Conservation (phyloP, 2,888 invertebrate species). For the Tachina fera region DNA sequence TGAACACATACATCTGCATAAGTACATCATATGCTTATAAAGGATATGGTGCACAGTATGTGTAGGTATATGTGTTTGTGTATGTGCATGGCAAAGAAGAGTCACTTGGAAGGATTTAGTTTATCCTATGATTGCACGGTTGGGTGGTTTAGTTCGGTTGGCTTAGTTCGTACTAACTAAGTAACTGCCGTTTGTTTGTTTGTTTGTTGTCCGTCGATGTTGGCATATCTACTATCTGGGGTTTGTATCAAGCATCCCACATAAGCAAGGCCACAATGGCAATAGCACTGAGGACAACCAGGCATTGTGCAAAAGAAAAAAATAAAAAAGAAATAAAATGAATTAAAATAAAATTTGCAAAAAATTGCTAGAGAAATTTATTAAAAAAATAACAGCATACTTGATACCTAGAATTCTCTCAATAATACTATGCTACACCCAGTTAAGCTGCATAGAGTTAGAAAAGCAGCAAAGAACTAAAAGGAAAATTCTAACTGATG, state of each 20-base stretch:
- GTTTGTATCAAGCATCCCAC: slow-evolving; percentile 73
- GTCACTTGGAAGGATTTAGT: slow-evolving; percentile 72
- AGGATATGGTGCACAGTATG: slow-evolving; percentile 31
- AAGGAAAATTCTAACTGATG: slow-evolving; percentile 38
- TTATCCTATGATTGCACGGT: slow-evolving; percentile 72
- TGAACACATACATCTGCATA: slow-evolving; percentile 10
- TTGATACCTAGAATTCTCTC: slow-evolving; percentile 60
- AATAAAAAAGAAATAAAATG: slow-evolving; percentile 5
- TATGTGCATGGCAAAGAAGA: slow-evolving; percentile 44
- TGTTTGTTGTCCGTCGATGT: slow-evolving; percentile 67
- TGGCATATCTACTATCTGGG: slow-evolving; percentile 68
- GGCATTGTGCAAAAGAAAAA: slow-evolving; percentile 53
- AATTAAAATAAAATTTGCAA: slow-evolving; percentile 14
- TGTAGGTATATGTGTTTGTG: background rate
- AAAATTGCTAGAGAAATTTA: no score
- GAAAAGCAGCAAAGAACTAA: slow-evolving; percentile 47
- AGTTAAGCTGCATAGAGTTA: slow-evolving; percentile 62
- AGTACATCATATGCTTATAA: background rate
- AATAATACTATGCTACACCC: slow-evolving; percentile 25
- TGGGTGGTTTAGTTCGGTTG: slow-evolving; percentile 72
- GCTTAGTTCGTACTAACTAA: slow-evolving; percentile 69
- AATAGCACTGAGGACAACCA: slow-evolving; percentile 72
- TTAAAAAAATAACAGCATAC: slow-evolving; percentile 28
- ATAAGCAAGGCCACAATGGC: slow-evolving; percentile 74
- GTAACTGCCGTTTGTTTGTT: slow-evolving; percentile 69